Base-by-base conservation (phyloP, 1,140 invertebrate species). In the Drosophila ironensis region DNA sequence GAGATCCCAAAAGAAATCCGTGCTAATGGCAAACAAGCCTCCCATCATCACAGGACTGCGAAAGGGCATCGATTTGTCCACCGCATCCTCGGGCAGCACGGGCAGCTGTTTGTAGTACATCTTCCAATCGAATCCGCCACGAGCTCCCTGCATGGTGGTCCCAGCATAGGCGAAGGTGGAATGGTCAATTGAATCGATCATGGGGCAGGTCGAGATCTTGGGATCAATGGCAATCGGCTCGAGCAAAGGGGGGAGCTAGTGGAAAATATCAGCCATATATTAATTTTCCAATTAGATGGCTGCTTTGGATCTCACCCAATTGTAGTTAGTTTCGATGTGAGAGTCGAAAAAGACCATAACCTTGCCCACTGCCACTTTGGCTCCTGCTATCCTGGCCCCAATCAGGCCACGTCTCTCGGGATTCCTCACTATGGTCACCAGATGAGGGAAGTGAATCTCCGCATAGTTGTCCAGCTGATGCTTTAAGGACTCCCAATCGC, bases 21-120 rank as follows among this genome's bases (percentile, higher is more conserved):
- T 90, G 53, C 95, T 95, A 11, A 98, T 97, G 12, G 97, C 97
- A 91, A 98, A 98, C 16, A 98, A 84, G 1, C 97, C 97, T n/a
- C 97, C 97, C 51, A 97, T 97, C 97, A 99, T 98, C n/a, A 98
- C 95, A 0, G 97, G 97, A 89, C 93, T 95, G 8, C 93, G 93
- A 75, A 96, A 97, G 0, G 96, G 96, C 66, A 94, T 91, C 0
- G 95, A 92, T 2, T 95, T 95, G 81, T 94, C 91, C 46, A 93
- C 91, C 5, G 93, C 70, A 88, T 96, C 95, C 72, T 95, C 94
- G 1, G 93, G 92, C 24, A 96, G 89, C 1, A 96, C 76, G 3
- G 95, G 95, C 27, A 97, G 87, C 45, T 96, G 91, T 78, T 97
- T 97, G 75, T 97, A 97, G 78, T 93, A 95, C 40, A 97, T 92